Base-by-base conservation (phyloP, 2,888 invertebrate genomes). In the Theodoxus fluviatilis region DNA sequence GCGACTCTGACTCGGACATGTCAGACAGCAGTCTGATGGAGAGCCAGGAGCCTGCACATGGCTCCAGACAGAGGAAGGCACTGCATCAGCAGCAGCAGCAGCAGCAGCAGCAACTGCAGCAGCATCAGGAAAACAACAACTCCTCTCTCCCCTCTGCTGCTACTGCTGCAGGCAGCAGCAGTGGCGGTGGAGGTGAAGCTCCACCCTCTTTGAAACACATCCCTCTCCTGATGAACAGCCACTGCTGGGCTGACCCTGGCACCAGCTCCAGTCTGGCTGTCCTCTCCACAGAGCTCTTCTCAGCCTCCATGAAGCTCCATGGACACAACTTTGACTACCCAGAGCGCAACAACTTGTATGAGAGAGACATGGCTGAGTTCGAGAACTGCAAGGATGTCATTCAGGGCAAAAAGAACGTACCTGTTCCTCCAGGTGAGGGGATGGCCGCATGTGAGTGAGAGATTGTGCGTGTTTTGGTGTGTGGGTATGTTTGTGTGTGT, bases 21-120 rank as follows among this genome's bases (percentile, higher is more conserved):
- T 84, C 84, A 1, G 85, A 85, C 72, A 77, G 80, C 49, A n/a
- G n/a, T n/a, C 75, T 84, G 52, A 84, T 83, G 81, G 81, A 81
- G 52, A 82, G 81, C 57, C 83, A 84, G 74, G 84, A 84, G 67
- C 75, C 83, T 43, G 37, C 52, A 3, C 33, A 59, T 3, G 35
- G 35, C 15, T 31, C 67, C 37, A 61, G 35, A 33, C 67, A 49
- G 15, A 40, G 49, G 7, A 47, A 31, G 25, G n/a, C n/a, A n/a
- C n/a, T n/a, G 47, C 31, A 15, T 65, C 65, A 18, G 65, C 40
- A 12, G 22, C 35, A n/a, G n/a, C n/a, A n/a, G n/a, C n/a, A n/a
- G n/a, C n/a, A n/a, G n/a, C n/a, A n/a, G n/a, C n/a, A n/a, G 18
- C 38, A 35, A 12, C 22, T 63, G 63, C 35, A 63, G 22, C n/a